These are phyloP conservation scores for Volucella bombylans DNA, from an alignment of 2,888 invertebrate genomes.

Conservation along the genomic window DNA sequence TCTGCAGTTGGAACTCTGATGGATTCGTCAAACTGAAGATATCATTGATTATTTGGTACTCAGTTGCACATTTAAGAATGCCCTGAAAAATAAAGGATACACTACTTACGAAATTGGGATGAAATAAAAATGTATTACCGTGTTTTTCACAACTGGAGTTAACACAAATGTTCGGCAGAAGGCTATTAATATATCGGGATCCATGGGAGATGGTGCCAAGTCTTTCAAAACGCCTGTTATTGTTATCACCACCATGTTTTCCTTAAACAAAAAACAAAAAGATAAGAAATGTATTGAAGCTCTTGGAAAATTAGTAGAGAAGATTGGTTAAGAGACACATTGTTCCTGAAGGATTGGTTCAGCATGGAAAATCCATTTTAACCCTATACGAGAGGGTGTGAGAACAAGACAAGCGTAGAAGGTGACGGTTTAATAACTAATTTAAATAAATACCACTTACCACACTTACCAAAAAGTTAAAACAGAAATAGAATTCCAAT, in stretches of 20 bases:
- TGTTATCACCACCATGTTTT: conserved; percentile 75
- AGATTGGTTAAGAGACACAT: too few species aligned
- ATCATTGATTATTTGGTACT: conserved; percentile 78
- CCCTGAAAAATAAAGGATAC: conserved; percentile 75
- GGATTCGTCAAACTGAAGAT: conserved; percentile 78
- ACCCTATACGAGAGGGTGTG: too few species aligned
- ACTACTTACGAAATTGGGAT: neutral
- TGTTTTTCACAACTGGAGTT: conserved; percentile 69
- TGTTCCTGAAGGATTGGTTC: too few species aligned
- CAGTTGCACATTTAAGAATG: conserved; percentile 73
- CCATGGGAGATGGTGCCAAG: conserved; percentile 74
- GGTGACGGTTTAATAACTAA: too few species aligned
- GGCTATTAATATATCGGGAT: conserved; percentile 75
- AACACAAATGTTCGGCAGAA: conserved; percentile 76
- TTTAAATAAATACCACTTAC: too few species aligned
- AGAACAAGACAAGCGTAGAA: too few species aligned
- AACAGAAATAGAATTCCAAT: too few species aligned
- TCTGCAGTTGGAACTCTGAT: conserved; percentile 75
- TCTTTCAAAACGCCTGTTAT: conserved; percentile 76
- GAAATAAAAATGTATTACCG: conserved; percentile 56
- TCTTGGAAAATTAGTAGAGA: too few species aligned
- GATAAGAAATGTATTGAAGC: too few species aligned
- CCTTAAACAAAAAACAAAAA: conserved; percentile 48
- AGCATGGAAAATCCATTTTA: too few species aligned
- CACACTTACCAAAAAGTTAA: too few species aligned